phyloP scores from a whole-genome alignment of 2,797 vertebrate genomes.

The Sus cebifrons region DNA sequence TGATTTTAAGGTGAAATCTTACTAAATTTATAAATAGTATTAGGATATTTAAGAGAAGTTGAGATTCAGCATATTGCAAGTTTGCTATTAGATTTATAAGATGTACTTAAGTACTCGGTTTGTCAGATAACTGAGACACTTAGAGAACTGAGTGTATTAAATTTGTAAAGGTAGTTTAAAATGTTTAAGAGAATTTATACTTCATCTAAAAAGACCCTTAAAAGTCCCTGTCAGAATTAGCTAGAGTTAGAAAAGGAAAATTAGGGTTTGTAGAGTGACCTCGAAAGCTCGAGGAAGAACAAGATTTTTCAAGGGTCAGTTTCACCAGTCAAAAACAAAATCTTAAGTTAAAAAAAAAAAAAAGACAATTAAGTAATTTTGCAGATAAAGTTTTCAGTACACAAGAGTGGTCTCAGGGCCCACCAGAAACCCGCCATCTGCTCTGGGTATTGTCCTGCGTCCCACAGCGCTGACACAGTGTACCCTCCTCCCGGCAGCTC shows the following conservation, averaged over 20 bases:
- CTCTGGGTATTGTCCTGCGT: background rate
- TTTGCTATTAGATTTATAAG: background rate
- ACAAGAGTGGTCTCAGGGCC: background rate
- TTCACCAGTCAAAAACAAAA: conserved; percentile 23
- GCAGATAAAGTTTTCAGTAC: background rate
- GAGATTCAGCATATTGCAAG: background rate
- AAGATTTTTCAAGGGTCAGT: background rate
- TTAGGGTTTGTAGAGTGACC: background rate
- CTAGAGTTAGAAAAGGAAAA: conserved; percentile 1
- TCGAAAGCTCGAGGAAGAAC: background rate
- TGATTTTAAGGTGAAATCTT: conserved; percentile 40
- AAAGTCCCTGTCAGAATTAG: background rate
- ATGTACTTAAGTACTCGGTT: background rate
- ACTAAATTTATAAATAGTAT: conserved; percentile 21
- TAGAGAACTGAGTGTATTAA: background rate
- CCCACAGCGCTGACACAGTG: background rate
- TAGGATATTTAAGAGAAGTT: background rate
- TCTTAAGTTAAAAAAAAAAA: background rate
- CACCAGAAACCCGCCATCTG: background rate
- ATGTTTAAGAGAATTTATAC: background rate
- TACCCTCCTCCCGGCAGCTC: no score
- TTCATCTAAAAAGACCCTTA: background rate
- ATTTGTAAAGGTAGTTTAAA: background rate
- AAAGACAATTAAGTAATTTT: background rate
- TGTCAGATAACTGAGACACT: conserved; percentile 34